Conservation (phyloP, 1,140 invertebrate species). For the Ostrea denselamellosa region DNA sequence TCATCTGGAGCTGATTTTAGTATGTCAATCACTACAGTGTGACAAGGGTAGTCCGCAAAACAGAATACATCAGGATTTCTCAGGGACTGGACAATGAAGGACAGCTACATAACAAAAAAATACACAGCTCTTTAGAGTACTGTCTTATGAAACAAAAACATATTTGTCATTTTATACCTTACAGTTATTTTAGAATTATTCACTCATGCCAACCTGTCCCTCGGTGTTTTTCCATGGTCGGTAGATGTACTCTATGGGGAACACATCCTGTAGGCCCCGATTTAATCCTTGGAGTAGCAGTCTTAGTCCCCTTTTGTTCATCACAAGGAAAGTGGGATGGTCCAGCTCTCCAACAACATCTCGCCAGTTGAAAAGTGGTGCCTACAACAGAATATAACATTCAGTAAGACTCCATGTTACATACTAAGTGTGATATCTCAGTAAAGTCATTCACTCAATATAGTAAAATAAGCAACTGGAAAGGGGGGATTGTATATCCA, state of each 20-base stretch:
- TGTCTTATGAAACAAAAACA: background rate
- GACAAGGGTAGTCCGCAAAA: conserved; percentile 93
- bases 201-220: conserved; percentile 82
- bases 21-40: conserved; percentile 90
- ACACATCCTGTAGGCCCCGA: conserved; percentile 84
- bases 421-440: too few relatives aligned
- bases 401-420: too few relatives aligned
- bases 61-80: conserved; percentile 94
- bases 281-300: conserved; percentile 89
- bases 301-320: conserved; percentile 90
- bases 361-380: conserved; percentile 88
- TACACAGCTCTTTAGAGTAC: background rate
- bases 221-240: conserved; percentile 95
- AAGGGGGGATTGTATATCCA: too few relatives aligned
- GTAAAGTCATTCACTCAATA: too few relatives aligned
- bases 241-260: conserved; percentile 94
- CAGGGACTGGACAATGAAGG: conserved; percentile 90
- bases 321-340: conserved; percentile 92
- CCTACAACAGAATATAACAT: conserved; percentile 57
- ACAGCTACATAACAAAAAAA: conserved; percentile 83
- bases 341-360: conserved; percentile 95
- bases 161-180: background rate
- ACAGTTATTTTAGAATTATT: background rate
- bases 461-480: too few relatives aligned
- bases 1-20: conserved; percentile 94